A percentile compares a stretch with the other conserved stretches of the same genome.
phyloP scores from a whole-genome alignment of 2,888 invertebrate species.

The Drosophila monieri region DNA sequence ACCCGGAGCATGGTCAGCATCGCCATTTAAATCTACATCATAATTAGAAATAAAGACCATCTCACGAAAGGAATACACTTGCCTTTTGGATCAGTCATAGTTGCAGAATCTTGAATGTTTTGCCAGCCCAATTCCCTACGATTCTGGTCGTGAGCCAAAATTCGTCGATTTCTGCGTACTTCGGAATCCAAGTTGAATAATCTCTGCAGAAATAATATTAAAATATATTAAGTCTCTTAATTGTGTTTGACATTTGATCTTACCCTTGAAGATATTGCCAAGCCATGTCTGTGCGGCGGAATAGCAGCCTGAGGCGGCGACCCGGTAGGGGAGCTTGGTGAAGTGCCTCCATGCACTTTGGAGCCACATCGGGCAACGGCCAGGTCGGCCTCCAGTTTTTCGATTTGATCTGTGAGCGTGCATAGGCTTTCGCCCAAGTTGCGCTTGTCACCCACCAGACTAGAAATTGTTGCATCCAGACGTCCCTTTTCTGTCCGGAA shows the following conservation, averaged over 20 bases:
- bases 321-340: slow-evolving; percentile 45
- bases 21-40: not conserved
- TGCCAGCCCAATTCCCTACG: slow-evolving; percentile 72
- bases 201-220: slow-evolving; percentile 41
- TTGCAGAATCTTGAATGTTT: slow-evolving; percentile 61
- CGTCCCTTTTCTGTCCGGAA: slow-evolving; percentile 40
- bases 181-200: slow-evolving; percentile 41
- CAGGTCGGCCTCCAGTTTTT: slow-evolving; percentile 56
- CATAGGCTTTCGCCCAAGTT: slow-evolving; percentile 56
- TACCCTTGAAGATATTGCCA: slow-evolving; percentile 53
- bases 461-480: slow-evolving; percentile 51
- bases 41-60: not conserved
- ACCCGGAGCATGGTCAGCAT: too few relatives aligned
- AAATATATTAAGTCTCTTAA: not conserved
- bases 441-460: slow-evolving; percentile 60
- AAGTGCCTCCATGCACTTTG: slow-evolving; percentile 30
- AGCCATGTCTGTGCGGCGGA: not conserved
- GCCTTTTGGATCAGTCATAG: slow-evolving; percentile 81
- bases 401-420: slow-evolving; percentile 36
- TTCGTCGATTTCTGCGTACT: slow-evolving; percentile 74
- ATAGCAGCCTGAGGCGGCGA: not conserved
- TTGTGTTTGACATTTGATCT: not conserved
- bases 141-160: slow-evolving; percentile 81
- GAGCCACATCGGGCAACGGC: slow-evolving; percentile 12
- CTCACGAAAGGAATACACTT: slow-evolving; percentile 7